Base-by-base conservation (phyloP, 2,888 invertebrate genomes). In the Mimumesa dahlbomi region DNA sequence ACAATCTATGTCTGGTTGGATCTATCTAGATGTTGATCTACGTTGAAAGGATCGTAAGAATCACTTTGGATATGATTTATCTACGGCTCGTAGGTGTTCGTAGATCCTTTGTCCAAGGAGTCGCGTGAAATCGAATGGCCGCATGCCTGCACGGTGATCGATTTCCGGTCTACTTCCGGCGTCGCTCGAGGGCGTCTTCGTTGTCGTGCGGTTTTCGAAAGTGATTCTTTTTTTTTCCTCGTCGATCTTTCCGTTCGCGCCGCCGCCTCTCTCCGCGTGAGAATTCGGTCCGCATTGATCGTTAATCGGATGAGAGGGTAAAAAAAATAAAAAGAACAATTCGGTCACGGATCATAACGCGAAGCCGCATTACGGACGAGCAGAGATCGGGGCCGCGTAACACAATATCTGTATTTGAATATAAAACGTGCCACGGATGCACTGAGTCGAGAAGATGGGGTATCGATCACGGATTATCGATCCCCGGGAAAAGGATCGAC, bases 291-390 rank as follows among this genome's bases (percentile, higher is more conserved):
- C 57, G 74, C 65, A 68, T 54, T 68, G 73, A 62, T n/a, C 66
- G 66, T 79, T 74, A 75, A 75, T 75, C 67, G 64, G 59, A 16
- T 1, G 34, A 1, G n/a, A 2, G n/a, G n/a, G n/a, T n/a, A n/a
- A n/a, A 72, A 79, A 74, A 82, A 81, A 83, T 71, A n/a, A 2
- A 34, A n/a, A n/a, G 68, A 79, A 74, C 81, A 81, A 83, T 71
- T 74, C 81, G 77, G 83, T 75, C 83, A 78, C 72, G 75, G 73
- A 76, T 82, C 70, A 68, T 76, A 79, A 80, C 73, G 57, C 73
- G 68, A 61, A 81, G 75, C 76, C 74, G 79, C 76, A 81, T 75
- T 70, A 81, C 73, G 81, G 77, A 77, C 81, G 79, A 83, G 77
- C 71, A 77, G 62, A 72, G 79, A 82, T 83, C 77, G 81, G 74